phyloP scores from a whole-genome alignment of 2,888 invertebrate species.

The Scaptodrosophila latifasciaeformis region DNA sequence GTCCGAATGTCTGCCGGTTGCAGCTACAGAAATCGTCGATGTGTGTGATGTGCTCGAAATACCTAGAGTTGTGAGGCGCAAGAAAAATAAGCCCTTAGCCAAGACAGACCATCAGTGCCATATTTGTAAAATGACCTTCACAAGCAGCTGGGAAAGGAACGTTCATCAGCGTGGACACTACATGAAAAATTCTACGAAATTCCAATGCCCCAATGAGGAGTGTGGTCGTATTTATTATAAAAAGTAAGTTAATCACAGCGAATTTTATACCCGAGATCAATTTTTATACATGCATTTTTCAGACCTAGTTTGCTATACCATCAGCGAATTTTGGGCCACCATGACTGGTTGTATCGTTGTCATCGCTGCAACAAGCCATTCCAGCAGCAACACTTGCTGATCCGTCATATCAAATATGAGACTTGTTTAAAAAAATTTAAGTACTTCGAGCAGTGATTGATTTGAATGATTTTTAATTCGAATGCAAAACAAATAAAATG shows the following conservation, averaged over 20 bases:
- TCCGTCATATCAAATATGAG: not conserved
- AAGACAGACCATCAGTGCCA: too few relatives aligned
- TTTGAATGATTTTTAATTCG: slow-evolving; percentile 5
- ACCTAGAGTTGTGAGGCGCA: too few relatives aligned
- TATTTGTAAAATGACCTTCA: too few relatives aligned
- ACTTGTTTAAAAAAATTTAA: not conserved
- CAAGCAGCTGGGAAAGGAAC: not conserved
- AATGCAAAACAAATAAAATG: not conserved
- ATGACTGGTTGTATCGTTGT: not conserved
- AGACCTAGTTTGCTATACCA: not conserved
- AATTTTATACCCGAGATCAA: too few relatives aligned
- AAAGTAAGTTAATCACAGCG: not conserved
- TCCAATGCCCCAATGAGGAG: not conserved
- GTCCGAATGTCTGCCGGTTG: too few relatives aligned
- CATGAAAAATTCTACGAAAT: not conserved
- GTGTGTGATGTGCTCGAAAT: too few relatives aligned
- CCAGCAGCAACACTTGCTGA: not conserved
- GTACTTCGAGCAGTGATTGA: too few relatives aligned
- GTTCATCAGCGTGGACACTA: not conserved
- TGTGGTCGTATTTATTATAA: not conserved
- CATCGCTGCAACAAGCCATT: not conserved
- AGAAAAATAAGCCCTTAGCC: too few relatives aligned
- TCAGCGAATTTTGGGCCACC: not conserved
- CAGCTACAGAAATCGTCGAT: too few relatives aligned
- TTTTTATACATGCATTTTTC: too few relatives aligned